These are phyloP conservation scores for Sialis lutaria DNA, from an alignment of 2,888 invertebrate genomes.

Conservation along the genomic window DNA sequence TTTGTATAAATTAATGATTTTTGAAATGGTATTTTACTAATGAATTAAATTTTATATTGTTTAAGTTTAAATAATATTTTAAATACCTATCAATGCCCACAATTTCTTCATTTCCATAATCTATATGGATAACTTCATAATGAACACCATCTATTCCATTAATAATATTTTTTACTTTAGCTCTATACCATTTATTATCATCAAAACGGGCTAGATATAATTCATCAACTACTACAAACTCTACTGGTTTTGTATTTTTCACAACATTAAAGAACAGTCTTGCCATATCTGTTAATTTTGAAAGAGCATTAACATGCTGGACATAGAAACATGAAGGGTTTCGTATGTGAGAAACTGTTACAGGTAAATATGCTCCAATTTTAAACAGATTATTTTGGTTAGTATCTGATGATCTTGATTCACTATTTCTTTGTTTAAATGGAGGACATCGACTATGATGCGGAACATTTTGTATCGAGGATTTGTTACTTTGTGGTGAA, in stretches of 20 bases:
- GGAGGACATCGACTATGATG: no score
- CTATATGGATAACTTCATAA: conserved; percentile 41
- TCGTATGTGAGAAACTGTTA: conserved; percentile 37
- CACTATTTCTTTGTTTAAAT: no score
- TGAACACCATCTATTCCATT: conserved; percentile 16
- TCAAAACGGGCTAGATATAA: conserved; percentile 40
- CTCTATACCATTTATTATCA: conserved; percentile 50
- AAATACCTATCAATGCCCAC: conserved; percentile 30
- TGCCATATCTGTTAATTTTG: conserved; percentile 9
- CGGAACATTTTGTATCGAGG: no score
- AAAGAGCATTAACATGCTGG: conserved; percentile 18
- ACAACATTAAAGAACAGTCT: conserved; percentile 11
- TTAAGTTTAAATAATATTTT: no score
- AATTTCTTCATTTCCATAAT: conserved; percentile 38
- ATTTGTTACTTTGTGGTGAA: no score
- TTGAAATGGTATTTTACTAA: background rate
- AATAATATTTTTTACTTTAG: conserved; percentile 26
- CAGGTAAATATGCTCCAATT: conserved; percentile 29
- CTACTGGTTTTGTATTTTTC: conserved; percentile 9
- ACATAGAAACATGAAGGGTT: conserved; percentile 45
- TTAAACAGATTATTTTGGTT: background rate
- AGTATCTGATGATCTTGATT: no score
- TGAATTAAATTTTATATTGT: background rate
- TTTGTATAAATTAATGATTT: background rate
- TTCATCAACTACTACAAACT: conserved; percentile 27